Base-by-base conservation (phyloP, 1,140 invertebrate genomes). In the Bombyx mandarina region DNA sequence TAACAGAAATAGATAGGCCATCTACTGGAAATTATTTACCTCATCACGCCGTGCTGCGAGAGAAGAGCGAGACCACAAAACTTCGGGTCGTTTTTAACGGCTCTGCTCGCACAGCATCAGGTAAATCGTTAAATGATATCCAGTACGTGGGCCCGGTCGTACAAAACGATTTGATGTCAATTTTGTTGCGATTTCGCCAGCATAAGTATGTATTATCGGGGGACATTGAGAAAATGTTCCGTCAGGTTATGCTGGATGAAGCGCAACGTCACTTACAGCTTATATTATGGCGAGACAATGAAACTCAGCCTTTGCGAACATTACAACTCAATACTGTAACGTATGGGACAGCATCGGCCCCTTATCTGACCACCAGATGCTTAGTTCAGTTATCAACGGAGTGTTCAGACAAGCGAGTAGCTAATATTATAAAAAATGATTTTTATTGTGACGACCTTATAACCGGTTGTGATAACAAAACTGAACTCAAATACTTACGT, bases 391-490 rank as follows among this genome's bases (percentile, higher is more conserved):
- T 60, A 44, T 45, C 58, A 8, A 5, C 18, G 12, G 54, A 60
- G 46, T 53, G 52, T 26, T 22, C 8, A 2, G 57, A 49, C 42
- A 7, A 51, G 7, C 73, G 58, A 66, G 61, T 65, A 22, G 52
- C 63, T 26, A 48, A 63, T 48, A 54, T 64, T 10, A 72, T 80
- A 8, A 42, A 55, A 44, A 56, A 56, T 7, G 76, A 84, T 66
- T 83, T 86, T 57, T 90, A 86, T 58, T 77, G 89, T 1, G 88
- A 90, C 56, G 86, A 90, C 62, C n/a, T 87, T 0, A 49, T 88
- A 1, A 69, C 67, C 3, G 53, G 58, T n/a, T 8, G 45, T 42
- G 56, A 67, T 49, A 18, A 56, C 7, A 8, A 43, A 2, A n/a
- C 49, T 5, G 12, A 8, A 18, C 53, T 67, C 42, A 8, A 55